Evolutionary conservation across 2,888 invertebrate genomes (phyloP), one percentile per base, ranked within the genome.

Genomic region (Malthinus seriepunctatus): DNA sequence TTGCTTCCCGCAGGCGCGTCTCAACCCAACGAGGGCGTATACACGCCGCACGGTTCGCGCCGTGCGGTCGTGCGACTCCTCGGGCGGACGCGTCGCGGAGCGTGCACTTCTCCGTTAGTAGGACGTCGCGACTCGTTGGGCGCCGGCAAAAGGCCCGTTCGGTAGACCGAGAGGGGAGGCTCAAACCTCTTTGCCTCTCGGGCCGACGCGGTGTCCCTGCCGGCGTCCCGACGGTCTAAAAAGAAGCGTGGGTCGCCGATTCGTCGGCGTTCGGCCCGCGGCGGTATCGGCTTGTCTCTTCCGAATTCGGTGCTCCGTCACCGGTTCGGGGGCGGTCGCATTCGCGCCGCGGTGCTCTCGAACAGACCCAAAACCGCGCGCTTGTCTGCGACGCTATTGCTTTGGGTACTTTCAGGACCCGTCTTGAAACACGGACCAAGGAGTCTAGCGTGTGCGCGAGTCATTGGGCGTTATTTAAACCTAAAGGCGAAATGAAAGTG

Each of bases 371-470:
- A 11, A n/a, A 33, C n/a, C 35, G 31, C 38, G 51, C 58, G 66
- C 73, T 72, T 62, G 71, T 73, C 72, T 60, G 71, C 73, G 71
- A 73, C 71, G 73, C 73, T 75, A 72, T 69, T 71, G 75, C 73
- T 76, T 75, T 73, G 73, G 75, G 71, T 63, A 69, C 65, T 68
- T 67, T 67, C 81, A 80, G 84, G 86, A 85, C 86, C 87, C 86
- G 86, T 87, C 87, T 88, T 87, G 87, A 87, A 88, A 87, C 86
- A 88, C 86, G 85, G 86, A 86, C 86, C 85, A 86, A 86, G 86
- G 84, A 87, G 86, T 86, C 83, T 83, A 86, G 81, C 85, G 84
- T 84, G 83, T 85, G 80, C 82, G 87, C 87, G 81, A 88, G 86
- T 86, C 84, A 82, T 82, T 81, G 84, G 84, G 84, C 68, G 66